Evolutionary conservation across 2,888 invertebrate genomes (phyloP).

Genomic region (Drosophila demipolita): DNA sequence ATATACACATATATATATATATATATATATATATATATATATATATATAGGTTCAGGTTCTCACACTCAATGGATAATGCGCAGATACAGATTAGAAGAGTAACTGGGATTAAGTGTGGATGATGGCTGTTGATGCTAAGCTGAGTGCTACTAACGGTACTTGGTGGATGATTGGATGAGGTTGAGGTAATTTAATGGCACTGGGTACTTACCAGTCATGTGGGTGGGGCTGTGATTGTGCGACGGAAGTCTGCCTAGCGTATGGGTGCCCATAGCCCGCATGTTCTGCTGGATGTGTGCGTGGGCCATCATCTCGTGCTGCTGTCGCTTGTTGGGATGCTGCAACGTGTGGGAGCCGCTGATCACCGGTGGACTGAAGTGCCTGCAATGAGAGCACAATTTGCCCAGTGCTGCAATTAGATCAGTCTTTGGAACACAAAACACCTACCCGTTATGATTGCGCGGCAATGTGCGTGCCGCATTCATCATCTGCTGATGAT

Average conservation of each 20-base stretch:
- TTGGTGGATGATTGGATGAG: slow-evolving; percentile 12
- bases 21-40: background rate
- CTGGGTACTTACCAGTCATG: slow-evolving; percentile 82
- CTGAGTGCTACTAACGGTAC: slow-evolving; percentile 16
- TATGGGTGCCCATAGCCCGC: slow-evolving; percentile 87
- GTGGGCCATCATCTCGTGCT: slow-evolving; percentile 85
- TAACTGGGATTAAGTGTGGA: background rate
- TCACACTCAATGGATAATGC: background rate
- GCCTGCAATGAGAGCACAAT: slow-evolving; percentile 71
- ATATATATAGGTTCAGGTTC: background rate
- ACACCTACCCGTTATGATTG: slow-evolving; percentile 85
- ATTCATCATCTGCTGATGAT: slow-evolving; percentile 86
- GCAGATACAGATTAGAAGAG: background rate
- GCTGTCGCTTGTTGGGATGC: slow-evolving; percentile 85
- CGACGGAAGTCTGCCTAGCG: slow-evolving; percentile 89
- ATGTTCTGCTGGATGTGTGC: slow-evolving; percentile 86
- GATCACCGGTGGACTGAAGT: slow-evolving; percentile 85
- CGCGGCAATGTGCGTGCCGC: slow-evolving; percentile 86
- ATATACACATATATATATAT: too few relatives aligned
- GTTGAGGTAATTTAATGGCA: slow-evolving; percentile 7
- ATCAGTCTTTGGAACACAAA: slow-evolving; percentile 49
- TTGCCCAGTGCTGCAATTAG: slow-evolving; percentile 52
- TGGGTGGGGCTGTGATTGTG: slow-evolving; percentile 88
- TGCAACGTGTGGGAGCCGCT: slow-evolving; percentile 85
- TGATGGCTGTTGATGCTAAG: slow-evolving; percentile 27